Evolutionary conservation across 2,888 invertebrate genomes (phyloP).

Genomic region (Periphyllus acericola): DNA sequence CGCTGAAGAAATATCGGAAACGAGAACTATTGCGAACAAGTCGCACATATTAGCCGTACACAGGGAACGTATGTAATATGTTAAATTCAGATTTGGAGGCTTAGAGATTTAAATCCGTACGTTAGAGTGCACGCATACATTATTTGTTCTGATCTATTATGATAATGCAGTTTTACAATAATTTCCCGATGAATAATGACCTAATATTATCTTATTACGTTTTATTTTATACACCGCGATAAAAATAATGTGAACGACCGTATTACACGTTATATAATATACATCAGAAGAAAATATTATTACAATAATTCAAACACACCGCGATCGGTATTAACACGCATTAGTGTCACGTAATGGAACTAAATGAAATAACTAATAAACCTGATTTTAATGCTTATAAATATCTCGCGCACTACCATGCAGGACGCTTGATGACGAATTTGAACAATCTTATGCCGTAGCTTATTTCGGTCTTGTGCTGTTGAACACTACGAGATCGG

Average conservation of each 20-base stretch:
- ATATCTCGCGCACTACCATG: background rate
- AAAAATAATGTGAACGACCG: background rate
- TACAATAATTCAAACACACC: background rate
- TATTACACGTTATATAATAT: background rate
- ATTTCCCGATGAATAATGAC: no score
- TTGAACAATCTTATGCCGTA: slow-evolving; percentile 13
- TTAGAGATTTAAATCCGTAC: background rate
- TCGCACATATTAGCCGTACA: background rate
- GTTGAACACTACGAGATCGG: no score
- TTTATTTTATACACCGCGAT: background rate
- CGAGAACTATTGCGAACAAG: background rate
- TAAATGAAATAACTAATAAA: slow-evolving; percentile 24
- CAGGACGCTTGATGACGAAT: background rate
- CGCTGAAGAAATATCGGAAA: background rate
- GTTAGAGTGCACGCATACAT: background rate
- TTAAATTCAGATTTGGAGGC: background rate
- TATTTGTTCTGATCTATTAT: background rate
- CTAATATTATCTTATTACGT: background rate
- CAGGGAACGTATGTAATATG: background rate
- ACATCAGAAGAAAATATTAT: background rate
- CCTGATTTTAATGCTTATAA: background rate
- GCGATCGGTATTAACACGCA: slow-evolving; percentile 19
- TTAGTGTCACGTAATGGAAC: slow-evolving; percentile 33
- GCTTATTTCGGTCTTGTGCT: background rate
- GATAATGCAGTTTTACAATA: background rate